Evolutionary conservation across 1,140 invertebrate species (phyloP).

Genomic region (Nixonia krombeini): DNA sequence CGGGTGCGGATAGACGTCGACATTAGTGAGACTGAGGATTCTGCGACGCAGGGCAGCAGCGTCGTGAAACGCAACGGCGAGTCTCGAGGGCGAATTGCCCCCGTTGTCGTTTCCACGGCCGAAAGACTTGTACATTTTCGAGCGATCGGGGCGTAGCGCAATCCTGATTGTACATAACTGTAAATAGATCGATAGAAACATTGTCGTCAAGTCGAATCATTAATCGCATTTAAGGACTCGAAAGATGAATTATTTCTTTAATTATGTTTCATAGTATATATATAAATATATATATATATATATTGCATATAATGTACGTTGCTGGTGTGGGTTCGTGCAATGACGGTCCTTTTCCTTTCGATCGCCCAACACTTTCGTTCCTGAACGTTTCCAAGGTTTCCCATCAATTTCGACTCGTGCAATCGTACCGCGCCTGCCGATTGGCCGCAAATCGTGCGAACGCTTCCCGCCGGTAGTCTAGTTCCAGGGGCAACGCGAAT

Average conservation of each 20-base stretch:
- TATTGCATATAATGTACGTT: conserved; percentile 51
- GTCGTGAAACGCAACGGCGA: too few species aligned
- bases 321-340: conserved; percentile 52
- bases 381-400: too few species aligned
- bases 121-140: too few species aligned
- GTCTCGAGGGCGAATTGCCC: too few species aligned
- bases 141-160: too few species aligned
- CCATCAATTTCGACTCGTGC: conserved; percentile 30
- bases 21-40: conserved; percentile 38
- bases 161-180: conserved; percentile 56
- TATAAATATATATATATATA: too few species aligned
- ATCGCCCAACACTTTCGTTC: too few species aligned
- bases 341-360: too few species aligned
- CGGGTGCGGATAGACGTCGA: not conserved
- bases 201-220: conserved; percentile 57
- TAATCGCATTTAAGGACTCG: conserved; percentile 45
- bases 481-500: too few species aligned
- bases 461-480: too few species aligned
- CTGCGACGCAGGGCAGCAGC: conserved; percentile 13
- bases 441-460: not conserved
- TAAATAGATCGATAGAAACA: conserved; percentile 57
- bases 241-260: conserved; percentile 53
- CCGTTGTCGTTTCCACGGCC: too few species aligned
- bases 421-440: conserved; percentile 14
- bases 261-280: conserved; percentile 57